Evolutionary conservation across 2,888 invertebrate species (phyloP), one percentile per base, ranked within the genome.

Genomic region (Leistus spinibarbis): DNA sequence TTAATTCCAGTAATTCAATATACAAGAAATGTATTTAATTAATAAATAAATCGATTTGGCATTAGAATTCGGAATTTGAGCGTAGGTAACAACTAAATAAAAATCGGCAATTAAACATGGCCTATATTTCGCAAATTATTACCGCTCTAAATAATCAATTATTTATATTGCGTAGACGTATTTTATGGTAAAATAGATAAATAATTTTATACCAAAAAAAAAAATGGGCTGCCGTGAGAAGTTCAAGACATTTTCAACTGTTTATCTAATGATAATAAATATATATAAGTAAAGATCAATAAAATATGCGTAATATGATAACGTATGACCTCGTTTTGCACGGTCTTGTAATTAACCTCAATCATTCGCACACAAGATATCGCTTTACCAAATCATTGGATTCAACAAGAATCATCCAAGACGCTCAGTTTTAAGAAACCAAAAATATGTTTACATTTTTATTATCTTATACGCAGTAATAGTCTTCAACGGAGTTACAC

Each of bases 301-400:
- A 63, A 70, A 60, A 70, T 70, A 63, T 70, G 57, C 57, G 57
- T 57, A 70, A 63, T 63, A 70, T 63, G 54, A 70, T 70, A 63
- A 63, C 63, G 62, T 22, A 40, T 63, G 70, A 63, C 70, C 70
- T 70, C 70, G 70, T 54, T 70, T 60, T 70, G 54, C 70, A 63
- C 40, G 70, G 70, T 63, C 62, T 70, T 62, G 60, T 63, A 70
- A 70, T 70, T 70, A 70, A 70, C 70, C 70, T 70, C 70, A 70
- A 70, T 70, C 70, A 70, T 63, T 70, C 63, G 70, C 62, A 70
- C 62, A 70, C 63, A 63, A 69, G 62, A 62, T 70, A 70, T 63
- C 63, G 70, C 62, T 40, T 40, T 40, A 40, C 40, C 40, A 10
- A 40, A 2, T n/a, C 40, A 40, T 40, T 40, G 40, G 13, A 40